phyloP scores from a whole-genome alignment of 2,888 invertebrate genomes.

The Aphodius sticticus region DNA sequence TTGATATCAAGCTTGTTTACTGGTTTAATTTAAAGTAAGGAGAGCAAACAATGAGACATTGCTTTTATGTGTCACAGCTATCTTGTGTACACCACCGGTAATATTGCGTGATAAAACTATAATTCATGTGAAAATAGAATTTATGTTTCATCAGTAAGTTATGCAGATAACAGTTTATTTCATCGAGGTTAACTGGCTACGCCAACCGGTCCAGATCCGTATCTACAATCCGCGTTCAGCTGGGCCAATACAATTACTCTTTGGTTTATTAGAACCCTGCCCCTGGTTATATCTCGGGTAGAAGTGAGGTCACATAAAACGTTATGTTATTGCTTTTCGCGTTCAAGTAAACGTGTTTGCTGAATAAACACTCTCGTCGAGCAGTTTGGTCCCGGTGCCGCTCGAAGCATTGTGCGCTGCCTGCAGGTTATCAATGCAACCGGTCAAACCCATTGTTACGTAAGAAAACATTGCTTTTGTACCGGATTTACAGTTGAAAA shows the following conservation, averaged over 20 bases:
- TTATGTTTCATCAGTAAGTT: neutral
- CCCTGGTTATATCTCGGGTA: neutral
- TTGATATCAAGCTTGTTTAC: too few species aligned
- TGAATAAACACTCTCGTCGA: constrained; percentile 14
- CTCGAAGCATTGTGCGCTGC: neutral
- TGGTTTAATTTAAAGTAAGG: too few species aligned
- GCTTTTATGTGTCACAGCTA: too few species aligned
- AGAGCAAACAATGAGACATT: too few species aligned
- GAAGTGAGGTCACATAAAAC: constrained; percentile 6
- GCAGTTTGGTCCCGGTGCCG: neutral
- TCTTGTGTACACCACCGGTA: too few species aligned
- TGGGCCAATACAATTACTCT: neutral
- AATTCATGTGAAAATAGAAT: too few species aligned
- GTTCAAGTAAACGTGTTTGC: constrained; percentile 25
- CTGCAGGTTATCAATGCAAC: neutral
- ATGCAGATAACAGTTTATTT: neutral
- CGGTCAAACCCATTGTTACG: neutral
- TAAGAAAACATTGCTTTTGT: neutral
- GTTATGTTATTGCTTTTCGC: constrained; percentile 19
- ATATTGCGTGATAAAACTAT: too few species aligned
- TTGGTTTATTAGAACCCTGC: neutral
- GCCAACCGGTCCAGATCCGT: neutral
- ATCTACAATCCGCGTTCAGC: neutral
- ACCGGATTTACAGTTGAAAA: neutral
- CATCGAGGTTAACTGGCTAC: neutral